These are phyloP conservation scores for Diachasma alloeum DNA, from an alignment of 1,140 invertebrate genomes.

Conservation along the genomic window DNA sequence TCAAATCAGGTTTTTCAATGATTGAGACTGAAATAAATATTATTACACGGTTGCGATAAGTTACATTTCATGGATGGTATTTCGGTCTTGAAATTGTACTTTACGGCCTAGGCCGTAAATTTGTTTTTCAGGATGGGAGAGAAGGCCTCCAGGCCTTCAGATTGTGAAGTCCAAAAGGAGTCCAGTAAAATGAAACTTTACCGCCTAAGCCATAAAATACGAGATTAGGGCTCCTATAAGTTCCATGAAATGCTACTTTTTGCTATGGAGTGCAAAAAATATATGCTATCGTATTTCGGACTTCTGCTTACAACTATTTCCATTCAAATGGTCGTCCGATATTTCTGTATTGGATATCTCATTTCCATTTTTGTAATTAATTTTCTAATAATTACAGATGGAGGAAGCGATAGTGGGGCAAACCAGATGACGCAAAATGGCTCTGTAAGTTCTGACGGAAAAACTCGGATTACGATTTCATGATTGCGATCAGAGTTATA, in stretches of 20 bases:
- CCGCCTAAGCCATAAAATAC: background rate
- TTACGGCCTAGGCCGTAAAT: background rate
- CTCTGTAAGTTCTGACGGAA: constrained; percentile 64
- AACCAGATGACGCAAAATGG: constrained; percentile 76
- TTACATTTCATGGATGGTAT: no score
- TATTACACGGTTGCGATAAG: no score
- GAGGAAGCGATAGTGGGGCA: constrained; percentile 80
- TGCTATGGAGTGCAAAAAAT: no score
- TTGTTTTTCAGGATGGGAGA: no score
- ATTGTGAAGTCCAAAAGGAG: no score
- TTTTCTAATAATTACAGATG: constrained; percentile 68
- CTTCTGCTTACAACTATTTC: background rate
- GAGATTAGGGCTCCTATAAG: no score
- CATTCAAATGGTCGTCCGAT: background rate
- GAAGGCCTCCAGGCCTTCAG: no score
- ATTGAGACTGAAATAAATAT: no score
- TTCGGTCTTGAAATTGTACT: no score
- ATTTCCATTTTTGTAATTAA: background rate
- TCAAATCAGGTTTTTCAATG: constrained; percentile 29
- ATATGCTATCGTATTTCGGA: background rate
- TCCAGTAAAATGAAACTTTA: background rate
- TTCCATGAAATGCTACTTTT: no score
- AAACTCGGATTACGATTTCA: background rate
- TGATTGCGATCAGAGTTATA: background rate
- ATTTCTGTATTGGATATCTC: background rate